These are phyloP conservation scores for Epizoanthus stellaris DNA, from an alignment of 92 coral and sea anemone species.

Conservation along the genomic window DNA sequence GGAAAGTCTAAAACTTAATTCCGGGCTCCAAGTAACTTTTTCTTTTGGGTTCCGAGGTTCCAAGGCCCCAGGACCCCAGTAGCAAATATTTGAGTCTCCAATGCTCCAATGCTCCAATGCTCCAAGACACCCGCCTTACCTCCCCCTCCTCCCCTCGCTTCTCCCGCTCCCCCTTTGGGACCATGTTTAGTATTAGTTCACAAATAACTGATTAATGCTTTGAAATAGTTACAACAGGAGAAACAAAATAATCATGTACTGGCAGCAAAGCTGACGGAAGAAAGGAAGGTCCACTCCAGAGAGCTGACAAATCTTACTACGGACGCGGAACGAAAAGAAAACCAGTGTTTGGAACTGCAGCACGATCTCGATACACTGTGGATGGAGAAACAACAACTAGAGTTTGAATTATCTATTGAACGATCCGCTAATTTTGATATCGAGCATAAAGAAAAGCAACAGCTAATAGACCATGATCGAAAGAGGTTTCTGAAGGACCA, in stretches of 20 bases:
- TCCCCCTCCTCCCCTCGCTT: too few relatives aligned
- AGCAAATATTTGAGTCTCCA: too few relatives aligned
- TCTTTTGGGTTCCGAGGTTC: too few relatives aligned
- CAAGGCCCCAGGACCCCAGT: too few relatives aligned
- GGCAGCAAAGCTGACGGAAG: slow-evolving; percentile 18
- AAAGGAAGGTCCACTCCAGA: slow-evolving; percentile 17
- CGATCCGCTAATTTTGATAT: slow-evolving; percentile 2
- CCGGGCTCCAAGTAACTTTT: too few relatives aligned
- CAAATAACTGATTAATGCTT: not conserved
- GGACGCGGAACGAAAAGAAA: slow-evolving; percentile 25
- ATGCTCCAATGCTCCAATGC: too few relatives aligned
- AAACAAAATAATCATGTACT: slow-evolving; percentile 8
- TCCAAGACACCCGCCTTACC: too few relatives aligned
- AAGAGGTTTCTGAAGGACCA: not conserved
- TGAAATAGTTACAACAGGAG: slow-evolving; percentile 16
- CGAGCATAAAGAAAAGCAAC: not conserved
- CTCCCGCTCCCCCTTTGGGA: too few relatives aligned
- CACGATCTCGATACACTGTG: slow-evolving; percentile 31
- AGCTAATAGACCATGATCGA: not conserved
- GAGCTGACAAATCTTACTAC: slow-evolving; percentile 19
- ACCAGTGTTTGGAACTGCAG: slow-evolving; percentile 18
- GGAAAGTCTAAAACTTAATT: too few relatives aligned
- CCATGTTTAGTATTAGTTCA: not conserved
- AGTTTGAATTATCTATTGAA: slow-evolving; percentile 34
- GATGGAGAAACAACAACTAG: slow-evolving; percentile 32